Evolutionary conservation across 2,888 invertebrate genomes (phyloP).

Genomic region (Drosophila nr. medialis): DNA sequence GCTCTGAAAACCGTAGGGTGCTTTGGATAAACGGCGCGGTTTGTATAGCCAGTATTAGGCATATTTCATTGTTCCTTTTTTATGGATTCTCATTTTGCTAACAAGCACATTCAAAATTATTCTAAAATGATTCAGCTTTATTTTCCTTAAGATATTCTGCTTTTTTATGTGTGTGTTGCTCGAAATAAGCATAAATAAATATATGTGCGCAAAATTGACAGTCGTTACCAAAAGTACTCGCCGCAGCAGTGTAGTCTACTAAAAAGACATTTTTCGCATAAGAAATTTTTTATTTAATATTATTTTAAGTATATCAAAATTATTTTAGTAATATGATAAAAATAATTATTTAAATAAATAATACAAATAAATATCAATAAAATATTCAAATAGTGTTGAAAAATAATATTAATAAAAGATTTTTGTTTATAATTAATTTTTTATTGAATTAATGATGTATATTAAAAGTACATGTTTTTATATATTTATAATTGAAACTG

Average conservation of each 20-base stretch:
- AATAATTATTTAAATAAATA: background rate
- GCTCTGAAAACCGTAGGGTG: conserved; percentile 17
- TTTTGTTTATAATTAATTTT: background rate
- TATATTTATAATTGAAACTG: background rate
- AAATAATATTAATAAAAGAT: background rate
- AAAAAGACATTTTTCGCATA: background rate
- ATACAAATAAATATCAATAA: background rate
- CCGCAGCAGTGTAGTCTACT: background rate
- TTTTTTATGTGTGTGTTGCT: background rate
- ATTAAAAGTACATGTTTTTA: too few species aligned
- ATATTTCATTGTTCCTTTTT: background rate
- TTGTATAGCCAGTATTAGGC: background rate
- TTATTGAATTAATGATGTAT: too few species aligned
- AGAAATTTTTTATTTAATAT: background rate
- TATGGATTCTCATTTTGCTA: background rate
- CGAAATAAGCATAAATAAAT: background rate
- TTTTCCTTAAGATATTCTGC: background rate
- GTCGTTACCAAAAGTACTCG: background rate
- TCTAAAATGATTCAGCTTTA: background rate
- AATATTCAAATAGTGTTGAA: background rate
- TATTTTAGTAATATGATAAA: background rate
- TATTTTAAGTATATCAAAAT: too few species aligned
- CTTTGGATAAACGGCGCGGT: background rate
- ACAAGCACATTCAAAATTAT: background rate
- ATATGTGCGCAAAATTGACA: background rate